Evolutionary conservation across 2,797 vertebrate genomes (phyloP), one percentile per base, ranked within the genome.

Genomic region (Semotilus atromaculatus): DNA sequence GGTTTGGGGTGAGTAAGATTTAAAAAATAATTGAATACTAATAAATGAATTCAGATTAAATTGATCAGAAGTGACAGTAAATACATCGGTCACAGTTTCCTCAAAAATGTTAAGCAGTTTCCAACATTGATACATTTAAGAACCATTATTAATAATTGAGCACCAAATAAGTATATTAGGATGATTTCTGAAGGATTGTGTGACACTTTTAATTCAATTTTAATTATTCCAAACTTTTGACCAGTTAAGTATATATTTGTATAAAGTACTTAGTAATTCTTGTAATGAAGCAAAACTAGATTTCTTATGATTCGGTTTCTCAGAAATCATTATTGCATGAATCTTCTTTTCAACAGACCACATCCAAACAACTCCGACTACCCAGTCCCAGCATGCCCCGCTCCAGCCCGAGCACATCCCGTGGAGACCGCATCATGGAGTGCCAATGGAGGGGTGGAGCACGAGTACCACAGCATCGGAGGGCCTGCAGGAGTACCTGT

Each of bases 401-500:
- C 94, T 95, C 96, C 96, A 48, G 92, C 95, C 83, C 64, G 84
- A 81, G 90, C 84, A 94, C 66, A 91, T 95, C 91, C 94, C 3
- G 90, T 88, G 80, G 92, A 90, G 5, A 21, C 84, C 31, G 89
- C 89, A 21, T 86, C 92, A 40, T 92, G 91, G 1, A 89, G 91
- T 86, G 90, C 92, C 77, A 81, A 40, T 86, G 95, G 94, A 85
- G 91, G 87, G 45, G 91, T 95, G 45, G 97, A 99, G 92, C 97
- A 97, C 8, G 97, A 99, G 86, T 97, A 96, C 93, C 96, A 97
- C 83, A 96, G 96, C 48, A 95, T 95, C 53, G 96, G 96, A n/a
- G 94, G 92, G 3, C 75, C 85, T 31, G 82, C 80, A 43, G 82
- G 79, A 11, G 48, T 73, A 14, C 36, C 38, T 21, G 31, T n/a